Evolutionary conservation across 2,113 vertebrate species (phyloP).

Genomic region (Entelurus aequoreus): DNA sequence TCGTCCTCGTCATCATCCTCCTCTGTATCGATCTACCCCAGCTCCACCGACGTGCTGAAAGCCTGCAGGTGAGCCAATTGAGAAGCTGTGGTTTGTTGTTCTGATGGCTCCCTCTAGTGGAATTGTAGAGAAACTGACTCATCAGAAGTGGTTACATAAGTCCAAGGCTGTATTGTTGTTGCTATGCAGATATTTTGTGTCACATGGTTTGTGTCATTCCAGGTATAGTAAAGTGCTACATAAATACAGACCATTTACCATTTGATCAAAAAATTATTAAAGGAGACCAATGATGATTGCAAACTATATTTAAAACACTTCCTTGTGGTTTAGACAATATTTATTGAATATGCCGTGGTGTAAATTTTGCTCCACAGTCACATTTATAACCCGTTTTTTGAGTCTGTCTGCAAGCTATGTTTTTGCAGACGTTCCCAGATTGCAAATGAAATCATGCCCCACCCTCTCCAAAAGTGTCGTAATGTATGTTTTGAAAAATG

Average conservation of each 20-base stretch:
- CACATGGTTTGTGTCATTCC: neutral
- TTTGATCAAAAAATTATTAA: neutral
- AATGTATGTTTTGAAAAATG: no score
- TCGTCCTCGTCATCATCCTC: slow-evolving; percentile 76
- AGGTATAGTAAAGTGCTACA: no score
- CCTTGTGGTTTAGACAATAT: no score
- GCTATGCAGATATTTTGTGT: slow-evolving; percentile 45
- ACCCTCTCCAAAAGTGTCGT: no score
- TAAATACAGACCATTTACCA: no score
- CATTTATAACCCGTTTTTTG: no score
- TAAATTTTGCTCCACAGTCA: no score
- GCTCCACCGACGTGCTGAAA: slow-evolving; percentile 95
- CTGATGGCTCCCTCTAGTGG: slow-evolving; percentile 55
- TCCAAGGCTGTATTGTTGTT: slow-evolving; percentile 51
- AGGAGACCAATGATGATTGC: neutral
- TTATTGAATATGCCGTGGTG: no score
- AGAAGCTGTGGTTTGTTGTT: slow-evolving; percentile 18
- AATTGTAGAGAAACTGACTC: slow-evolving; percentile 25
- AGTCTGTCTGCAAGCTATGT: no score
- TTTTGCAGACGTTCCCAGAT: no score
- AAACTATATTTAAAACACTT: no score
- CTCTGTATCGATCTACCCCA: slow-evolving; percentile 96
- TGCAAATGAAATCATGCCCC: no score
- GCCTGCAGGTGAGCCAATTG: slow-evolving; percentile 86
- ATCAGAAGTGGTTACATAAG: slow-evolving; percentile 43